These are phyloP conservation scores for Mycetomoellerius zeteki DNA, from an alignment of 1,140 invertebrate genomes.

Conservation along the genomic window DNA sequence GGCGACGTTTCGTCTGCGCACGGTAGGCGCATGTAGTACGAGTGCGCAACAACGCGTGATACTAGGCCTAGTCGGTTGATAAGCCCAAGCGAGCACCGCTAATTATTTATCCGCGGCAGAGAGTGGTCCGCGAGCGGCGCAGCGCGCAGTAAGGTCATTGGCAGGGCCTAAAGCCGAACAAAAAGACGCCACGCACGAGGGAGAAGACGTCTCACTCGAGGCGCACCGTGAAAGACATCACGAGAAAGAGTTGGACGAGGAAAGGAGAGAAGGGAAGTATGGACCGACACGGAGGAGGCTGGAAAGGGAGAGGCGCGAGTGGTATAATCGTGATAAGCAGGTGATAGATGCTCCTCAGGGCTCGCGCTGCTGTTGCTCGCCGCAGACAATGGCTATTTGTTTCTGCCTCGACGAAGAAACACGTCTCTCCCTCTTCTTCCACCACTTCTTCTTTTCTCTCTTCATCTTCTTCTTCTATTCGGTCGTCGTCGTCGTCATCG, in stretches of 20 bases:
- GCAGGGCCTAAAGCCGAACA: constrained; percentile 67
- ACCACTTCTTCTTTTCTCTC: constrained; percentile 26
- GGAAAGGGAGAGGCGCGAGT: constrained; percentile 80
- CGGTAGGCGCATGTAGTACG: constrained; percentile 51
- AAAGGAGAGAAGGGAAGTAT: not conserved
- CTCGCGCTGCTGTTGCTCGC: constrained; percentile 81
- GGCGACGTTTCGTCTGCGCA: constrained; percentile 41
- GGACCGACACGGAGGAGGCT: constrained; percentile 27
- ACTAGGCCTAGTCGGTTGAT: constrained; percentile 36
- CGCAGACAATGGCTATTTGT: constrained; percentile 87
- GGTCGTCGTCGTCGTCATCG: constrained; percentile 1
- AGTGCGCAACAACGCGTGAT: constrained; percentile 39
- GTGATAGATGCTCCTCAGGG: constrained; percentile 86
- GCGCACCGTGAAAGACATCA: constrained; percentile 36
- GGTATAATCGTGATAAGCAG: constrained; percentile 88
- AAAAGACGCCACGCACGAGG: constrained; percentile 56
- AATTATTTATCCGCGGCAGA: constrained; percentile 71
- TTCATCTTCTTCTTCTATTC: not conserved
- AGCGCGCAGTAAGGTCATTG: constrained; percentile 64
- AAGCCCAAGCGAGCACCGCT: constrained; percentile 54
- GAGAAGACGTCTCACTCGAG: constrained; percentile 72
- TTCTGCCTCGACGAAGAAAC: constrained; percentile 81
- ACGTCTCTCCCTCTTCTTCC: constrained; percentile 63
- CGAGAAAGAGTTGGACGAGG: constrained; percentile 57
- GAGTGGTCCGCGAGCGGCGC: constrained; percentile 11